Evolutionary conservation across 2,113 vertebrate species (phyloP), one percentile per base, ranked within the genome.

Genomic region (Tamias sibiricus): DNA sequence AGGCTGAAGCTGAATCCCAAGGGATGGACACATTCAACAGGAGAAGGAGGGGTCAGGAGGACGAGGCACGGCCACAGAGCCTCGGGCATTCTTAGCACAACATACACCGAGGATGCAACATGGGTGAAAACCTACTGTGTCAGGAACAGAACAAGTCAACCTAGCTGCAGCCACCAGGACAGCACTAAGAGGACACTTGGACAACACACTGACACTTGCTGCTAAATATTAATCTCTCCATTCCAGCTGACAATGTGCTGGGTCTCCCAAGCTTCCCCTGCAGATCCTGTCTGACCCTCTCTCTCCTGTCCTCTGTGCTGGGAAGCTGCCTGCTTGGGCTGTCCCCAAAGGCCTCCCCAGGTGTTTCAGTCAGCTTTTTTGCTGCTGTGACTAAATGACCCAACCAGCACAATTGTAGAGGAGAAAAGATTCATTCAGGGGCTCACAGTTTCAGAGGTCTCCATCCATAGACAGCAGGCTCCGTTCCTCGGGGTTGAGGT

Each of bases 171-270:
- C 24, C 16, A 4, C 11, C n/a, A 8, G 35, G 59, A 68, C 7
- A 2, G 6, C 17, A 7, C 14, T 14, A n/a, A n/a, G 14, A 8
- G 16, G 35, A 35, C 32, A 35, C 32, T 8, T 4, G 42, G 26
- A 26, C 44, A 4, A 1, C 8, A 5, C 6, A 13, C 13, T 17
- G 3, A 10, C 16, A 10, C 13, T 22, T 5, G 0, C 0, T 4
- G 17, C 64, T 9, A 8, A 11, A 4, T 13, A 2, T 8, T 1
- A 26, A 9, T 9, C 9, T 26, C 76, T 68, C 1, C 2, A 1
- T 4, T 2, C 49, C 10, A 47, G 26, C 24, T 26, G 4, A 1
- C 8, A 3, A 4, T 0, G 13, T 6, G 17, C 47, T 0, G 6
- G 8, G 8, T 2, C 32, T 80, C 95, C 8, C 0, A 1, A 0